These are phyloP conservation scores for Protodeltote pygarga DNA, from an alignment of 2,888 invertebrate genomes.

Conservation along the genomic window DNA sequence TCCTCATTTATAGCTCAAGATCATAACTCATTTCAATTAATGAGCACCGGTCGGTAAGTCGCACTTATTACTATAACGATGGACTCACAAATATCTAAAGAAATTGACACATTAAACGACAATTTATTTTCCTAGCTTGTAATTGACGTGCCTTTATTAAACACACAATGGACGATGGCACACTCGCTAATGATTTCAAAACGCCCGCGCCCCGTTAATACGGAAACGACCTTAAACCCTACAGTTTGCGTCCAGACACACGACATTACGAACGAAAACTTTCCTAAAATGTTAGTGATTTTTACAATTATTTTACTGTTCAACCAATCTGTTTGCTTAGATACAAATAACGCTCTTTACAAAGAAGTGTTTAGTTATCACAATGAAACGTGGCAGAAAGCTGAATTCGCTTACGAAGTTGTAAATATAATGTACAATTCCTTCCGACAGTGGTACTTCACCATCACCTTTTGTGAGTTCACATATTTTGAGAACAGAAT, in stretches of 20 bases:
- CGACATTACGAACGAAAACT: constrained; percentile 43
- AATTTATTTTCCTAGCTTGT: constrained; percentile 75
- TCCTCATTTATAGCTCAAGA: background rate
- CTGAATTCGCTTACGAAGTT: constrained; percentile 70
- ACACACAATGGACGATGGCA: constrained; percentile 65
- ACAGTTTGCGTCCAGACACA: constrained; percentile 56
- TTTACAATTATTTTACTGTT: constrained; percentile 51
- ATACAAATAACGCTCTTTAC: constrained; percentile 54
- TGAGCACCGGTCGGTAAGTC: constrained; percentile 18
- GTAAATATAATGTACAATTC: constrained; percentile 75
- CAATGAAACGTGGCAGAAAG: constrained; percentile 62
- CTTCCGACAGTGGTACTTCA: constrained; percentile 79
- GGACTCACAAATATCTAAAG: too few relatives aligned
- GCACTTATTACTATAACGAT: too few relatives aligned
- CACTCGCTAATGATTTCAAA: constrained; percentile 70
- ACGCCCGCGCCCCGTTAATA: constrained; percentile 54
- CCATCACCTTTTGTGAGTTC: constrained; percentile 79
- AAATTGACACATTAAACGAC: constrained; percentile 58
- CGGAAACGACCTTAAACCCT: constrained; percentile 60
- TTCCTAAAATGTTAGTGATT: constrained; percentile 56
- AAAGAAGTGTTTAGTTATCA: constrained; percentile 70
- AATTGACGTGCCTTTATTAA: constrained; percentile 79
- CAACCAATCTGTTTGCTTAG: constrained; percentile 41
- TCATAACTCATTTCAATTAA: constrained; percentile 15
- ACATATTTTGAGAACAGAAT: constrained; percentile 81